These are phyloP conservation scores for Diabrotica undecimpunctata DNA, from an alignment of 1,140 invertebrate species.

Conservation along the genomic window DNA sequence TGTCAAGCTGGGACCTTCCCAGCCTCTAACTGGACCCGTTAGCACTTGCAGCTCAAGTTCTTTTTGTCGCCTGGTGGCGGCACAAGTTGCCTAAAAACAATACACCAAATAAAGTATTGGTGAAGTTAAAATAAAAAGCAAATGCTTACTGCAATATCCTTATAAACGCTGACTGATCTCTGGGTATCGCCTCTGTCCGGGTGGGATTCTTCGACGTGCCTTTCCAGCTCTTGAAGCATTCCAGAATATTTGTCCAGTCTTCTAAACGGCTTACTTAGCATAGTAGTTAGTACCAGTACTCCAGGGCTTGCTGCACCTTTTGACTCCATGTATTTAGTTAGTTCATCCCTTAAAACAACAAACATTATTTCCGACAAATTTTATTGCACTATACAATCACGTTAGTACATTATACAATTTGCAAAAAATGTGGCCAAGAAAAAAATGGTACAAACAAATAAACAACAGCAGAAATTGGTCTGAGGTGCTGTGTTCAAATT, in stretches of 20 bases:
- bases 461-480: too few species aligned
- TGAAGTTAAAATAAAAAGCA: background rate
- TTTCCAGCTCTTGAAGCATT: conserved; percentile 90
- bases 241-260: conserved; percentile 92
- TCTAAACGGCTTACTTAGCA: conserved; percentile 90
- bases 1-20: conserved; percentile 85
- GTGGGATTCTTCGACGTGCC: conserved; percentile 93
- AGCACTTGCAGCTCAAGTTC: conserved; percentile 94
- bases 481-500: too few species aligned
- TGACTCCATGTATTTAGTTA: conserved; percentile 83
- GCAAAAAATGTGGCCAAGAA: too few species aligned
- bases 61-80: conserved; percentile 84
- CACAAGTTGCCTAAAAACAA: conserved; percentile 69
- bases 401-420: too few species aligned
- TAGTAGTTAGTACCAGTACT: conserved; percentile 84
- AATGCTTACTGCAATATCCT: conserved; percentile 83
- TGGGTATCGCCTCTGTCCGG: conserved; percentile 94
- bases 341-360: conserved; percentile 64
- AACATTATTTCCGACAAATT: background rate
- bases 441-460: too few species aligned
- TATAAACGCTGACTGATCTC: conserved; percentile 87
- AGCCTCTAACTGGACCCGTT: conserved; percentile 85
- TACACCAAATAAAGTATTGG: background rate
- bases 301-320: conserved; percentile 79
- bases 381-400: too few species aligned